Evolutionary conservation across 2,113 vertebrate species (phyloP).

Genomic region (Neotoma lepida): DNA sequence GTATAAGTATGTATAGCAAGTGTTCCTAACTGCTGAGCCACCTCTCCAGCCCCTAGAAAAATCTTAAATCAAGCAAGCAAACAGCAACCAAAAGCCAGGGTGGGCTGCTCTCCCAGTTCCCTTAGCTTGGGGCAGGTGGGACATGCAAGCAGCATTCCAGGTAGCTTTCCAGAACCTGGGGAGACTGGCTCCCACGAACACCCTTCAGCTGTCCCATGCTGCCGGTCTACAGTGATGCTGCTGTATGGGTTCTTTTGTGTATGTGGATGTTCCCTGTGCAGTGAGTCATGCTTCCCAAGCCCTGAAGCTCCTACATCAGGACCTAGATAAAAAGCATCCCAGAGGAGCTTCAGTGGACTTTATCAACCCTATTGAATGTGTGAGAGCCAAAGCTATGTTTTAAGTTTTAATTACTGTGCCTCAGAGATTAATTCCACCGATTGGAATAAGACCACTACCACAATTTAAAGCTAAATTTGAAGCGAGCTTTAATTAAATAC

Average conservation of each 20-base stretch:
- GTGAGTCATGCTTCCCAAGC: background rate
- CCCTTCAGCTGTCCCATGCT: background rate
- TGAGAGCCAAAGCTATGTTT: background rate
- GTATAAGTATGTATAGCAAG: background rate
- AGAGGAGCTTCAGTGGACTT: background rate
- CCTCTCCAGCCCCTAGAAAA: background rate
- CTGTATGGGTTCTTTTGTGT: too few species aligned
- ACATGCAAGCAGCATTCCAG: background rate
- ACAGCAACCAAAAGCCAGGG: background rate
- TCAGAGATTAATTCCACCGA: background rate
- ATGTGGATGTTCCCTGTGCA: too few species aligned
- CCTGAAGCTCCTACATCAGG: background rate
- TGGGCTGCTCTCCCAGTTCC: background rate
- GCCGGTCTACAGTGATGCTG: rapidly evolving
- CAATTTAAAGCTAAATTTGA: background rate
- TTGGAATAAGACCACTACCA: background rate
- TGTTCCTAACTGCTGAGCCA: background rate
- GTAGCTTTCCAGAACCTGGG: background rate
- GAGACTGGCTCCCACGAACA: background rate
- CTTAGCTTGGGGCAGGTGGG: background rate
- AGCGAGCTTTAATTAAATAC: background rate
- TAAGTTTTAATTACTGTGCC: background rate
- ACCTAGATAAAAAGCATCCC: background rate
- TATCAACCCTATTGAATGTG: background rate
- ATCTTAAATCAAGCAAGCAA: background rate